phyloP scores from a whole-genome alignment of 1,140 invertebrate species.

The Luehdorfia chinensis region DNA sequence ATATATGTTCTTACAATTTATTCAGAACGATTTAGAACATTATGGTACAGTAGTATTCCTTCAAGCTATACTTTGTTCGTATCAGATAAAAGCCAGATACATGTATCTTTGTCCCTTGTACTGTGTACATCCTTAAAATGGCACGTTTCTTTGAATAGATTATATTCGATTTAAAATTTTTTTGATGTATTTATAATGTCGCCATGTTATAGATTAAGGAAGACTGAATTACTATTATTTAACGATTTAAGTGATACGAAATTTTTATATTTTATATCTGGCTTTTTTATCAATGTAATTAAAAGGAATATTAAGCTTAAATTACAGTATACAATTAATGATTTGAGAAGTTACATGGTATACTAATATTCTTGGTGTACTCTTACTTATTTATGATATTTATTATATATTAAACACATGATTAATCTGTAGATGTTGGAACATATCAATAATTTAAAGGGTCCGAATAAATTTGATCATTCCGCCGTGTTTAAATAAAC shows the following conservation, averaged over 20 bases:
- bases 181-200: conserved; percentile 17
- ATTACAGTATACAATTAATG: conserved; percentile 3
- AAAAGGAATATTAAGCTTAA: background rate
- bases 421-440: background rate
- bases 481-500: conserved; percentile 7
- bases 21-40: too few relatives aligned
- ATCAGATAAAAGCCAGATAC: too few relatives aligned
- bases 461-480: conserved; percentile 2
- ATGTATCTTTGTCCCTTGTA: too few relatives aligned
- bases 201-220: conserved; percentile 13
- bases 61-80: too few relatives aligned
- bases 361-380: background rate
- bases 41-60: too few relatives aligned
- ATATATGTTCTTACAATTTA: background rate
- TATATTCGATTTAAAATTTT: background rate
- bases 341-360: background rate
- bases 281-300: background rate
- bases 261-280: background rate
- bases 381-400: background rate
- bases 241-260: background rate
- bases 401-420: background rate
- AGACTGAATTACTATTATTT: conserved; percentile 11
- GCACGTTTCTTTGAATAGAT: background rate
- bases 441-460: conserved; percentile 3
- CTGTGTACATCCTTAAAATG: too few relatives aligned